phyloP scores from a whole-genome alignment of 2,113 vertebrate species.

The Dasyurus viverrinus region DNA sequence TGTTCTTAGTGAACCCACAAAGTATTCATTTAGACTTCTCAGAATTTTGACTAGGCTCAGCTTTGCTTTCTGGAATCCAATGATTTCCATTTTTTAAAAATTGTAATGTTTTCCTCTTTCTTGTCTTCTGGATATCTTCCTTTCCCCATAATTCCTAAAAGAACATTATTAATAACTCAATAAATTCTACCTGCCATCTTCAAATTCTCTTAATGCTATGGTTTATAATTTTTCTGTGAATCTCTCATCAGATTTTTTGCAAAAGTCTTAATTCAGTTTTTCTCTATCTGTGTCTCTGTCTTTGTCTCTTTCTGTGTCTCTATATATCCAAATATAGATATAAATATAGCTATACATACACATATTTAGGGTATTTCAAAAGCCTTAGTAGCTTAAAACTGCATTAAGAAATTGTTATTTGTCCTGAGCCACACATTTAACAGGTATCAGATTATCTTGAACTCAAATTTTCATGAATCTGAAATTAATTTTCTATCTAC shows the following conservation, averaged over 20 bases:
- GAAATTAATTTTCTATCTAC: not conserved
- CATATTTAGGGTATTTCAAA: not conserved
- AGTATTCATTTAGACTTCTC: not conserved
- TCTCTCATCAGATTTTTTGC: not conserved
- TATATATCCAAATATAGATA: not conserved
- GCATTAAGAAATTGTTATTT: not conserved
- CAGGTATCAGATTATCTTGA: not conserved
- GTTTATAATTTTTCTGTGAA: not conserved
- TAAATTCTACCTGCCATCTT: not conserved
- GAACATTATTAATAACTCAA: not conserved
- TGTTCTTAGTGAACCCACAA: not conserved
- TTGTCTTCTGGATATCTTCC: not conserved
- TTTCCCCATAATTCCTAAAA: not conserved
- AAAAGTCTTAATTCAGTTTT: not conserved
- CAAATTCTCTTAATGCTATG: not conserved
- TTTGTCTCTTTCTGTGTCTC: not conserved
- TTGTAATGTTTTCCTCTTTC: not conserved
- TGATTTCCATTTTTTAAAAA: not conserved
- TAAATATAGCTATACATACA: not conserved
- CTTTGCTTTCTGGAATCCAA: not conserved
- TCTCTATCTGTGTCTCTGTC: not conserved
- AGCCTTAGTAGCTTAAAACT: not conserved
- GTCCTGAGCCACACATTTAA: not conserved
- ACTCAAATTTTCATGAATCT: not conserved
- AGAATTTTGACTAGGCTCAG: not conserved